These are phyloP conservation scores for Poecilia wingei DNA, from an alignment of 2,797 vertebrate genomes.

Conservation along the genomic window DNA sequence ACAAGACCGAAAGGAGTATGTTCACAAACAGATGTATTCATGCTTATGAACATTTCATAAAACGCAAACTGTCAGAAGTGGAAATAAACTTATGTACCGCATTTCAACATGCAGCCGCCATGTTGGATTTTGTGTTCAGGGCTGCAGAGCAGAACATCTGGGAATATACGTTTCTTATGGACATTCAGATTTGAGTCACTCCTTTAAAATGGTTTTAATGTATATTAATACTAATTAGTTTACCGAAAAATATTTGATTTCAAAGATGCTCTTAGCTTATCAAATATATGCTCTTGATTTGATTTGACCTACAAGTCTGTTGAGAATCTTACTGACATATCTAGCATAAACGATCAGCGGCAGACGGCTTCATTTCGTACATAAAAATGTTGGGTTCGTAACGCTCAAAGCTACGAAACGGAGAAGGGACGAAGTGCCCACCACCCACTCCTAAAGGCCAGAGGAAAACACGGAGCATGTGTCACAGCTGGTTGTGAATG, in stretches of 20 bases:
- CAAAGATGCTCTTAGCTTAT: background rate
- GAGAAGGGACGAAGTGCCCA: background rate
- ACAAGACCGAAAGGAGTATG: background rate
- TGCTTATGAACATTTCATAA: background rate
- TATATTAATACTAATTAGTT: background rate
- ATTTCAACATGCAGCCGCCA: background rate
- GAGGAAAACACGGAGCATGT: slow-evolving; percentile 9
- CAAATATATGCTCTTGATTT: background rate
- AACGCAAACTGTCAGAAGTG: background rate
- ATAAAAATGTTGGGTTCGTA: background rate
- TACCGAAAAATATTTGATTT: background rate
- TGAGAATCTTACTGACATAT: background rate
- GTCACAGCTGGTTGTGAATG: slow-evolving; percentile 40
- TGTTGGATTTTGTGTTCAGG: background rate
- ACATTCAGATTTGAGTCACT: background rate
- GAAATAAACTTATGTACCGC: background rate
- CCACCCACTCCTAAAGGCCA: background rate
- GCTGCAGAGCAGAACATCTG: background rate
- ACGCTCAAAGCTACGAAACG: background rate
- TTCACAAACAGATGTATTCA: background rate
- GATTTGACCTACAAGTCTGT: background rate
- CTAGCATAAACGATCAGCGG: background rate
- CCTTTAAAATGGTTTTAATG: background rate
- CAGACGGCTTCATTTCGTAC: background rate
- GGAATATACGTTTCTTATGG: background rate